Conservation (phyloP, 2,113 vertebrate species). For the Peromyscus californicus region DNA sequence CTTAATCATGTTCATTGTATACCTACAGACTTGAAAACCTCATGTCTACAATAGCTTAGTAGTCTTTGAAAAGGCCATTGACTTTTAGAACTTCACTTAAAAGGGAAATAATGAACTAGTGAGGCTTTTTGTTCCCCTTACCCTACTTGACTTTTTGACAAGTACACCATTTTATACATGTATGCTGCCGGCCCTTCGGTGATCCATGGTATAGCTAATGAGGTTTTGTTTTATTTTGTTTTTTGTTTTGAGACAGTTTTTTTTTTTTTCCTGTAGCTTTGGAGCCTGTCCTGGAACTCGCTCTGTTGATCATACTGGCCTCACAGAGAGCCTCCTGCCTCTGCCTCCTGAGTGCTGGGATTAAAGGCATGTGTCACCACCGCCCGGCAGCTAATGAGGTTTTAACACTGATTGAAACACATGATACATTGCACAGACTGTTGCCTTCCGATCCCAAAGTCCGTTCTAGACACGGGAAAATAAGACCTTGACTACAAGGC, state of each 20-base stretch:
- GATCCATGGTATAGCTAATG: background rate
- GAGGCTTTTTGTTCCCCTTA: background rate
- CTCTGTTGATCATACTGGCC: no score
- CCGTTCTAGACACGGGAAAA: background rate
- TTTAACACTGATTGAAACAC: background rate
- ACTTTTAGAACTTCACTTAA: background rate
- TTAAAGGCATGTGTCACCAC: no score
- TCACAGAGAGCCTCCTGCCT: no score
- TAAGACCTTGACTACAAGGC: background rate
- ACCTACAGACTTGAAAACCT: background rate
- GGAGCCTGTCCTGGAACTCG: no score
- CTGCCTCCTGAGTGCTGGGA: no score
- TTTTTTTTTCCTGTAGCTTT: no score
- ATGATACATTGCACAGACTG: rapidly evolving
- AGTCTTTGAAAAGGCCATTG: background rate
- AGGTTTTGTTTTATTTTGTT: no score
- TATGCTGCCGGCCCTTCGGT: background rate
- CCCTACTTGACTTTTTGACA: background rate
- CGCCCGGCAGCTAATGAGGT: background rate
- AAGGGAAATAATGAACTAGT: background rate
- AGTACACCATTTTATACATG: background rate
- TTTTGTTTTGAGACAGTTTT: no score
- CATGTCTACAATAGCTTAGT: background rate
- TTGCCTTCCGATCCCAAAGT: background rate
- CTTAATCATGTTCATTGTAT: background rate